A percentile compares a stretch with the other conserved stretches of the same genome.
These are phyloP conservation scores for Embiotoca jacksoni DNA, from an alignment of 2,113 vertebrate species.

Conservation along the genomic window DNA sequence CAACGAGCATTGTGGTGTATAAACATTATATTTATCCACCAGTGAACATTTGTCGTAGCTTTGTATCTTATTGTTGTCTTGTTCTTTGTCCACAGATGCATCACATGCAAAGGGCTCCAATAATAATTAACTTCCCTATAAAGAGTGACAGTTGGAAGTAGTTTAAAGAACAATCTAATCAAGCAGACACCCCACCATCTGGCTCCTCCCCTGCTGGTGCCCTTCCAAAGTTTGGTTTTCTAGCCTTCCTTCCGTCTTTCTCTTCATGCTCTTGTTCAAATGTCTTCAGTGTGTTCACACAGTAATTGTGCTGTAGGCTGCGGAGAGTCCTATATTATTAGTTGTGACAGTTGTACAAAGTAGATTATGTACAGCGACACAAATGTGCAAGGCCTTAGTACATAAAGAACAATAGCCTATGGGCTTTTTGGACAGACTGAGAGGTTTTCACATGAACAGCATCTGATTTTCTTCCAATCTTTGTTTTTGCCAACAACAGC, in stretches of 20 bases:
- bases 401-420: slow-evolving; percentile 7
- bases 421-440: not conserved
- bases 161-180: slow-evolving; percentile 41
- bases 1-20: not conserved
- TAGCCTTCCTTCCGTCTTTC: slow-evolving; percentile 19
- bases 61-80: not conserved
- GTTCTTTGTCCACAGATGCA: not conserved
- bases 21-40: not conserved
- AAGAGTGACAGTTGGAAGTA: slow-evolving; percentile 12
- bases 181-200: not conserved
- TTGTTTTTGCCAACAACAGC: slow-evolving; percentile 9
- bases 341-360: slow-evolving; percentile 23
- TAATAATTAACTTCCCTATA: not conserved
- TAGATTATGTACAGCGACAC: slow-evolving; percentile 13
- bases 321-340: slow-evolving; percentile 17
- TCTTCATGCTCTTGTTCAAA: slow-evolving; percentile 15
- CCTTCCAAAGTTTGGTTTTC: slow-evolving; percentile 12
- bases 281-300: slow-evolving; percentile 4
- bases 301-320: slow-evolving; percentile 9
- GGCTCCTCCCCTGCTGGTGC: slow-evolving; percentile 10
- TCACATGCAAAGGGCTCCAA: not conserved
- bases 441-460: slow-evolving; percentile 59
- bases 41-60: not conserved
- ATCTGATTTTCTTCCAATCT: slow-evolving; percentile 39
- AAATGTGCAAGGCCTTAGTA: not conserved